Conservation (phyloP, 1,140 invertebrate species). For the Asbolus verrucosus region DNA sequence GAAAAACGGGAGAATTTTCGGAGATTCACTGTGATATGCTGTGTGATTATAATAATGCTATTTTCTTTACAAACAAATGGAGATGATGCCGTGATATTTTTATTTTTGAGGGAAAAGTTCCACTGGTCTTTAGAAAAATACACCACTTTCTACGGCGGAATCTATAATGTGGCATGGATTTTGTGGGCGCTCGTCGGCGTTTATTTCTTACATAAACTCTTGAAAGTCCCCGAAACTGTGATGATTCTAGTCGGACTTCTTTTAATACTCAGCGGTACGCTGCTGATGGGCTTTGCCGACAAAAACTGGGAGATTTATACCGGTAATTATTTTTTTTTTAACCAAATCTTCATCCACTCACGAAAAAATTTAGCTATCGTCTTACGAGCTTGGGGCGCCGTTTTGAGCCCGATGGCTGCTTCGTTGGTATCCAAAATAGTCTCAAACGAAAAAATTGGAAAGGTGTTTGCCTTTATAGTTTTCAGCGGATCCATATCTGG, state of each 20-base stretch:
- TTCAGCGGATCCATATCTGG: conserved; percentile 70
- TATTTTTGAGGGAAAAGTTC: conserved; percentile 75
- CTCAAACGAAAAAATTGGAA: conserved; percentile 74
- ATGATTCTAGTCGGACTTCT: conserved; percentile 63
- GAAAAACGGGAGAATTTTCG: conserved; percentile 71
- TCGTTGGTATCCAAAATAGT: conserved; percentile 76
- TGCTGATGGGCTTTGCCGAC: conserved; percentile 69
- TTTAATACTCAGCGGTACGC: conserved; percentile 64
- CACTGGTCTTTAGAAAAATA: conserved; percentile 75
- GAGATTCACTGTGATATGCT: conserved; percentile 71
- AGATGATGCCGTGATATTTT: conserved; percentile 69
- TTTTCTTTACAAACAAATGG: conserved; percentile 71
- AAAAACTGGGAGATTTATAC: conserved; percentile 76
- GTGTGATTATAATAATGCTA: conserved; percentile 70
- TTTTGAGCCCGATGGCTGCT: conserved; percentile 73
- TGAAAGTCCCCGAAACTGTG: conserved; percentile 65
- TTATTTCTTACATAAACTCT: conserved; percentile 67
- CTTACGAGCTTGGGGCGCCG: conserved; percentile 67
- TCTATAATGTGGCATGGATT: conserved; percentile 66
- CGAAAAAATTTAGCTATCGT: conserved; percentile 51
- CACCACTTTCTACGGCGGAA: conserved; percentile 68
- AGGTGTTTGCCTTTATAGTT: conserved; percentile 61
- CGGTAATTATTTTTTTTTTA: conserved; percentile 63
- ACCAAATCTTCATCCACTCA: not conserved
- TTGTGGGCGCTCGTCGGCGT: conserved; percentile 68